Evolutionary conservation across 1,140 invertebrate genomes (phyloP), one percentile per base, ranked within the genome.

Genomic region (Papilio machaon): DNA sequence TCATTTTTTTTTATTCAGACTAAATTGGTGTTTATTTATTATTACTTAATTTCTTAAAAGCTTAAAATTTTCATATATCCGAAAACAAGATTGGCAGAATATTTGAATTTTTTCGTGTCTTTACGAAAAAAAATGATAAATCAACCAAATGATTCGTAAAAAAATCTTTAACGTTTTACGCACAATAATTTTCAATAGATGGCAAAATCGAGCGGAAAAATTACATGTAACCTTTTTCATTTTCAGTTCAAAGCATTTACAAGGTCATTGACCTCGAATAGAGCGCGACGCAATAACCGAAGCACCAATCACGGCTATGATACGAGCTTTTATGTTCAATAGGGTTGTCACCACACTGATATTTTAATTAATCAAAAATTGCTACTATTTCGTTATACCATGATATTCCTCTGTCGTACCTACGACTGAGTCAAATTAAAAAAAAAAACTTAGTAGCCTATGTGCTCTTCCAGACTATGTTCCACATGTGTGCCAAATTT

Each of bases 251-350:
- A 43, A 38, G 73, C 35, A 17, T 73, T 73, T 10, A 9, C 73
- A 73, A 73, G 38, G 73, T 43, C 30, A n/a, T 73, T 73, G 73
- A 43, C 73, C 73, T 43, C 15, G 9, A 15, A 43, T 43, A 3
- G 9, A 73, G 8, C 17, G 38, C 35, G 73, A 47, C 73, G 73
- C 43, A 73, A 73, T 73, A 73, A 73, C 70, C 17, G 73, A n/a
- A 38, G 73, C 73, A 46, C 43, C 73, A 73, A 46, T 73, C 43
- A 47, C 43, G 38, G 17, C 38, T 43, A 9, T 43, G 13, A 19
- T 23, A 30, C 38, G 38, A 73, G 43, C 43, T 73, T 73, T 73
- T n/a, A 38, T 43, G 5, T 73, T 13, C 4, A 38, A 19, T 43
- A 73, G 73, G 73, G 73, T 73, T 73, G 38, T 43, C 73, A 73